Evolutionary conservation across 2,888 invertebrate species (phyloP).

Genomic region (Drosophila kokeensis): DNA sequence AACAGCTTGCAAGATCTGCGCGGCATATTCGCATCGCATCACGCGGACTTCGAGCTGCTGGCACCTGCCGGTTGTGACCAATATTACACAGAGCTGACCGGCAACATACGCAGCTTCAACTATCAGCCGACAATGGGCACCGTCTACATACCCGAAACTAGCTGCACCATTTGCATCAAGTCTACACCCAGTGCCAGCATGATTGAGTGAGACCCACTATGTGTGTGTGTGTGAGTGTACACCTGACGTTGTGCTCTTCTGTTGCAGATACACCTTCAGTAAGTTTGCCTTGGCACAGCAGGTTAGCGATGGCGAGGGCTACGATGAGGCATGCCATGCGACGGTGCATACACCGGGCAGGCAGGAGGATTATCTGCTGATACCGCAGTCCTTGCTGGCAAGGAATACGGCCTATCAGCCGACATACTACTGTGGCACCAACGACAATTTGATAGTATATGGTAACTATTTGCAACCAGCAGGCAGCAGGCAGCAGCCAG

Average conservation of each 20-base stretch:
- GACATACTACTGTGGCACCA: constrained; percentile 83
- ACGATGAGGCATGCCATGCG: constrained; percentile 86
- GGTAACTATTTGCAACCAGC: constrained; percentile 49
- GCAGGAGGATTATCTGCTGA: constrained; percentile 86
- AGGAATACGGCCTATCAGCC: constrained; percentile 82
- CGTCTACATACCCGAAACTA: constrained; percentile 86
- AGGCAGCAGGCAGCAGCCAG: constrained; percentile 24
- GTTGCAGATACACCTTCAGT: constrained; percentile 69
- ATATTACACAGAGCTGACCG: constrained; percentile 87
- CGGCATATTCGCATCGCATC: constrained; percentile 74
- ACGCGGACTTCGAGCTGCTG: constrained; percentile 79
- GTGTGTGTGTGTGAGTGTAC: background rate
- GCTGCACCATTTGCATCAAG: constrained; percentile 89
- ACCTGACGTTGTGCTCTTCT: constrained; percentile 86
- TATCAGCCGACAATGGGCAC: constrained; percentile 86
- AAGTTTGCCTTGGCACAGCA: constrained; percentile 74
- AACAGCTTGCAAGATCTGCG: constrained; percentile 78
- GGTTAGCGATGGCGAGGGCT: constrained; percentile 54
- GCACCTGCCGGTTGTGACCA: constrained; percentile 89
- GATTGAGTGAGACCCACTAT: constrained; percentile 73
- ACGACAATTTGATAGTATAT: constrained; percentile 63
- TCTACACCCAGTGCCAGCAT: constrained; percentile 68
- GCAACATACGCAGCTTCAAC: constrained; percentile 87
- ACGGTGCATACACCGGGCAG: constrained; percentile 86
- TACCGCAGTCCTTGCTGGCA: constrained; percentile 85